These are phyloP conservation scores for Turnix velox DNA, from an alignment of 2,113 vertebrate species.

Conservation along the genomic window DNA sequence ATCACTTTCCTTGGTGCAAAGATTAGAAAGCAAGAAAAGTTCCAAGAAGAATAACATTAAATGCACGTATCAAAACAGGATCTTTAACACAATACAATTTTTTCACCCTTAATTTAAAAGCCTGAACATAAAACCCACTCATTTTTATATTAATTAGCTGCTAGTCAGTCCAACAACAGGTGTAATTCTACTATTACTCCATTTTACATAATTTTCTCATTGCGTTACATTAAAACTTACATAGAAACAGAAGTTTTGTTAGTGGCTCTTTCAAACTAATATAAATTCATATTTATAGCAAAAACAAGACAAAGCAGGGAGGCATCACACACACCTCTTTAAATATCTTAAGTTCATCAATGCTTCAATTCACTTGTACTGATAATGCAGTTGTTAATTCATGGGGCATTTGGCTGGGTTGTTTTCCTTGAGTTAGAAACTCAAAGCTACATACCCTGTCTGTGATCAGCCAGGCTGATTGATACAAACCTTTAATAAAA, in stretches of 20 bases:
- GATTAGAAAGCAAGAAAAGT: background rate
- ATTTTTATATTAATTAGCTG: background rate
- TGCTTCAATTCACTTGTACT: background rate
- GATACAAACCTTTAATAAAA: background rate
- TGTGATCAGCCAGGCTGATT: background rate
- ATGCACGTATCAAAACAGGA: background rate
- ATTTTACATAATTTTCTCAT: background rate
- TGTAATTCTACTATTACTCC: background rate
- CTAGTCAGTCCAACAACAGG: background rate
- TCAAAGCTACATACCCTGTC: background rate
- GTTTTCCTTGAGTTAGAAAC: background rate
- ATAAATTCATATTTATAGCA: background rate
- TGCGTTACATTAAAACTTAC: background rate
- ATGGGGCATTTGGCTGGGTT: background rate
- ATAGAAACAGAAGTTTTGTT: background rate
- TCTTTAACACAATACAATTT: background rate
- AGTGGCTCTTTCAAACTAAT: background rate
- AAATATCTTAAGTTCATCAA: background rate
- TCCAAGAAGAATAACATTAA: background rate
- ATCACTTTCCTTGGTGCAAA: background rate
- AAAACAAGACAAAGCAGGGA: background rate
- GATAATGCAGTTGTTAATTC: background rate
- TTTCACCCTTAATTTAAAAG: background rate
- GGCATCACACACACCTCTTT: background rate
- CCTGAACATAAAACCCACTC: background rate